These are phyloP conservation scores for Cololabis saira DNA, from an alignment of 2,113 vertebrate species.

Conservation along the genomic window DNA sequence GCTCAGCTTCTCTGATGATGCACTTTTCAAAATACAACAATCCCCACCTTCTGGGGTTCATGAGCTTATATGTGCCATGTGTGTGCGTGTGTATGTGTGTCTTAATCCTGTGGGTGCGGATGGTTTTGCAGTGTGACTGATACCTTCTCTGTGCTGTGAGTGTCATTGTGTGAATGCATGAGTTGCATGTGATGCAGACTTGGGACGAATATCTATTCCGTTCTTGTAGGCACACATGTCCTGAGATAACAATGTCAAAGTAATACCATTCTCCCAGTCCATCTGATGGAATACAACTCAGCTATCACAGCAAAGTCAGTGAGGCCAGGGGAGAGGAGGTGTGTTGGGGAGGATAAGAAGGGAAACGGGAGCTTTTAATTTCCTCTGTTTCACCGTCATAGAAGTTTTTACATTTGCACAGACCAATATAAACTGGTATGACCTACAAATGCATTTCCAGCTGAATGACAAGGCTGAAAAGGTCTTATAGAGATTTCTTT, in stretches of 20 bases:
- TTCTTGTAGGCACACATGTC: slow-evolving; percentile 32
- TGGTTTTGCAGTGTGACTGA: slow-evolving; percentile 17
- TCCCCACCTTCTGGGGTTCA: slow-evolving; percentile 25
- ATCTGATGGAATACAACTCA: slow-evolving; percentile 39
- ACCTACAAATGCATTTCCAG: slow-evolving; percentile 14
- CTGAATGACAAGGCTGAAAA: background rate
- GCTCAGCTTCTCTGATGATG: slow-evolving; percentile 55
- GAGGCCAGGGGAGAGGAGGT: slow-evolving; percentile 2
- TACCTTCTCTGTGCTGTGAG: slow-evolving; percentile 4
- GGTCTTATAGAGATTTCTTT: background rate
- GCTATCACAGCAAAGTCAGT: slow-evolving; percentile 15
- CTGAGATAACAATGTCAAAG: slow-evolving; percentile 48
- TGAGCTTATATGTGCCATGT: slow-evolving; percentile 16
- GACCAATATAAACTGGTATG: slow-evolving; percentile 9
- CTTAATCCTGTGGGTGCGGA: slow-evolving; percentile 20
- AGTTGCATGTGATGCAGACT: slow-evolving; percentile 23
- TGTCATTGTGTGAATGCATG: background rate
- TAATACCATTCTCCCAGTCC: slow-evolving; percentile 24
- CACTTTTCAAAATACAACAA: slow-evolving; percentile 42
- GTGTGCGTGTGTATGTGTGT: background rate
- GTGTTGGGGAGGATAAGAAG: background rate
- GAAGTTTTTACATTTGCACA: slow-evolving; percentile 20
- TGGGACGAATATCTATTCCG: slow-evolving; percentile 27
- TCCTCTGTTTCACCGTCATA: slow-evolving; percentile 29
- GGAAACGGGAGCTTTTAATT: slow-evolving; percentile 46